Conservation (phyloP, 2,888 invertebrate species). For the Tigriopus californicus region DNA sequence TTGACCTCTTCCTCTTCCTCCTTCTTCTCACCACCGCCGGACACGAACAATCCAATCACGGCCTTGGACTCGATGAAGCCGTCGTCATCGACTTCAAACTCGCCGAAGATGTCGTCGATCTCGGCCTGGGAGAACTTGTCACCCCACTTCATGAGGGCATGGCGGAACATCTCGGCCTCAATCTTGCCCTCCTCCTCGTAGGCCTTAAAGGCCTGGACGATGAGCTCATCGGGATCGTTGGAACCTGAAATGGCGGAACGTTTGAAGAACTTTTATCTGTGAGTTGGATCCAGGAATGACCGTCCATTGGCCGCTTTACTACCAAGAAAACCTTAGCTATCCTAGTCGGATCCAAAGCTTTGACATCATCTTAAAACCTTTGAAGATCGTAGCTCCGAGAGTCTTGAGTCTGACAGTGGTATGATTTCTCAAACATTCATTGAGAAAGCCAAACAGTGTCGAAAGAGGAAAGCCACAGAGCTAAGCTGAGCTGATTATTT, state of each 20-base stretch:
- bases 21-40: conserved; percentile 18
- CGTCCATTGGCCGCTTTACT: too few species aligned
- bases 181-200: conserved; percentile 20
- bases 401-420: too few species aligned
- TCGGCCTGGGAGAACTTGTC: conserved; percentile 43
- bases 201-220: conserved; percentile 33
- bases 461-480: conserved; percentile 18
- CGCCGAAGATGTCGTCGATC: conserved; percentile 26
- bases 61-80: conserved; percentile 18
- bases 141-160: conserved; percentile 44
- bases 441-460: conserved; percentile 42
- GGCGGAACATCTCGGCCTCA: conserved; percentile 31
- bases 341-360: too few species aligned
- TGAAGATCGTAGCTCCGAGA: too few species aligned
- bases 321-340: too few species aligned
- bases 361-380: too few species aligned
- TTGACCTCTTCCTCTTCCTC: conserved; percentile 13
- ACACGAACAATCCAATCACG: conserved; percentile 19
- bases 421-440: too few species aligned
- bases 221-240: conserved; percentile 39
- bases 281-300: too few species aligned
- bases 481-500: background rate
- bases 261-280: too few species aligned
- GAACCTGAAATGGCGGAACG: too few species aligned
- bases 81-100: conserved; percentile 20